These are phyloP conservation scores for Aphidius colemani DNA, from an alignment of 2,888 invertebrate genomes.

Conservation along the genomic window DNA sequence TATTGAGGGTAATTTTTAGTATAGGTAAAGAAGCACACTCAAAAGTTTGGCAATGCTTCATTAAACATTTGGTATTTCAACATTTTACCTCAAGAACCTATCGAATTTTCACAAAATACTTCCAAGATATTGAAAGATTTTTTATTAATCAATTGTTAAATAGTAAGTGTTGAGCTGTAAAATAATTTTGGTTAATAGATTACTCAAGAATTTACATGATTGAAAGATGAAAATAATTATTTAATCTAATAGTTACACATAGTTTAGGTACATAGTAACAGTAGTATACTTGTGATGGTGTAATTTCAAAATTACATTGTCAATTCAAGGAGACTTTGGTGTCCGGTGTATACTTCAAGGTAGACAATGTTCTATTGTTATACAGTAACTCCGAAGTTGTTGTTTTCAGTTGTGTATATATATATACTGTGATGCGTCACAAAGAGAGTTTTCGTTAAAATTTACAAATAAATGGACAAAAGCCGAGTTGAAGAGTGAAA, in stretches of 20 bases:
- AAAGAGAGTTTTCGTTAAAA: too few relatives aligned
- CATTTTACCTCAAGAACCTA: conserved; percentile 27
- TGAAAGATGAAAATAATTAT: background rate
- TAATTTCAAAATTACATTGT: conserved; percentile 15
- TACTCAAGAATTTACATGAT: background rate
- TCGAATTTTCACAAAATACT: background rate
- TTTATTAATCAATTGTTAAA: too few relatives aligned
- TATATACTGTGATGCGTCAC: too few relatives aligned
- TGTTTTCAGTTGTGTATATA: too few relatives aligned
- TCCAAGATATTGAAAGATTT: too few relatives aligned
- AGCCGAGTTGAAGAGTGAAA: too few relatives aligned
- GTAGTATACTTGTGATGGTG: background rate
- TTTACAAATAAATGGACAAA: too few relatives aligned
- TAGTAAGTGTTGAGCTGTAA: background rate
- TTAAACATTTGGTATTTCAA: conserved; percentile 53
- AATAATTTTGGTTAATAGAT: conserved; percentile 22
- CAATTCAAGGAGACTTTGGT: conserved; percentile 11
- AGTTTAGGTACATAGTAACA: too few relatives aligned
- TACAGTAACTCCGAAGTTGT: too few relatives aligned
- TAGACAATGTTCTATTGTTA: conserved; percentile 49
- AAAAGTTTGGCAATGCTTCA: conserved; percentile 46
- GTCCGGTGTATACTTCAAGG: conserved; percentile 30
- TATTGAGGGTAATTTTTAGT: conserved; percentile 36
- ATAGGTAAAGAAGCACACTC: conserved; percentile 47
- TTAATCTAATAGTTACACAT: too few relatives aligned